These are phyloP conservation scores for Callyntrura sp. DNA, from an alignment of 2,888 invertebrate species.

Conservation along the genomic window DNA sequence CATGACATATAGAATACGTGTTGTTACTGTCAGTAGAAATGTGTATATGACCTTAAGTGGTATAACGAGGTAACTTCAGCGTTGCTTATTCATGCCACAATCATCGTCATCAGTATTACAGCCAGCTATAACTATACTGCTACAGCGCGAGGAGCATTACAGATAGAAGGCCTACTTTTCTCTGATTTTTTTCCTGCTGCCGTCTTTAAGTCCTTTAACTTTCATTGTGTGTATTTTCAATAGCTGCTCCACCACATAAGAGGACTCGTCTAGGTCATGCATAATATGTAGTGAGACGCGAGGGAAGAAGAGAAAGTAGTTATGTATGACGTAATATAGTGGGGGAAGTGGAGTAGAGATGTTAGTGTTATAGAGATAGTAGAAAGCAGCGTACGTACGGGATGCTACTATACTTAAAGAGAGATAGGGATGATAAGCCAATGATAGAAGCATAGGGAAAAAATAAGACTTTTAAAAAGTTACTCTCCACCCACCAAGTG, in stretches of 20 bases:
- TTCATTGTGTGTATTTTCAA: background rate
- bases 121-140: background rate
- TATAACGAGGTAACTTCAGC: background rate
- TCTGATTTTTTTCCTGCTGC: background rate
- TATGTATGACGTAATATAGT: too few relatives aligned
- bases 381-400: too few relatives aligned
- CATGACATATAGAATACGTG: background rate
- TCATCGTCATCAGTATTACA: background rate
- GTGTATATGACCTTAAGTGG: background rate
- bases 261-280: slow-evolving; percentile 44
- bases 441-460: slow-evolving; percentile 1
- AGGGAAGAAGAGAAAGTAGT: too few relatives aligned
- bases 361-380: too few relatives aligned
- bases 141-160: background rate
- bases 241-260: slow-evolving; percentile 6
- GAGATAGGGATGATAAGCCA: slow-evolving; percentile 43
- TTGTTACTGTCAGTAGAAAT: background rate
- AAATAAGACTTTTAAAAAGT: slow-evolving; percentile 71
- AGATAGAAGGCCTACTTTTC: background rate
- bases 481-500: slow-evolving; percentile 82
- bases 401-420: background rate
- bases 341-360: background rate
- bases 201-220: background rate
- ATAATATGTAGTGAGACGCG: slow-evolving; percentile 6
- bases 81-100: background rate